These are phyloP conservation scores for Parotia lawesii DNA, from an alignment of 2,113 vertebrate genomes.

Conservation along the genomic window DNA sequence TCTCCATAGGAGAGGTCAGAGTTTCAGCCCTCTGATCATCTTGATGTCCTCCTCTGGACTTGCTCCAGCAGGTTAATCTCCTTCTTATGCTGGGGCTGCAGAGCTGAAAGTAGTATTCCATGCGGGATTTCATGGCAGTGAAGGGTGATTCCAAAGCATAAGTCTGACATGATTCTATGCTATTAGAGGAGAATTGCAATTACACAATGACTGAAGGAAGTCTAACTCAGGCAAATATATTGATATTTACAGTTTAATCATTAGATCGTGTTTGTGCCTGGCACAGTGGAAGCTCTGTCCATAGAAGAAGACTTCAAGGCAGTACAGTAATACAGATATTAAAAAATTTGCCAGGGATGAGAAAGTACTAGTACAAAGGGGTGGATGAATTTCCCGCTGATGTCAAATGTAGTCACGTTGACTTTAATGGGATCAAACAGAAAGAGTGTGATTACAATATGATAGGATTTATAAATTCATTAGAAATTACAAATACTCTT, in stretches of 20 bases:
- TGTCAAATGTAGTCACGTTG: background rate
- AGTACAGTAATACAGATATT: background rate
- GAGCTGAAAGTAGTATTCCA: background rate
- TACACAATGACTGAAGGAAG: background rate
- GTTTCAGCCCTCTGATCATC: background rate
- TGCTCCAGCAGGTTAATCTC: background rate
- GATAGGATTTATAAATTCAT: slow-evolving; percentile 8
- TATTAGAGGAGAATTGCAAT: background rate
- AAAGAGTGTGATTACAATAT: slow-evolving; percentile 6
- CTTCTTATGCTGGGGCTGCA: background rate
- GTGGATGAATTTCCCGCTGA: background rate
- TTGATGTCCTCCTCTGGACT: background rate
- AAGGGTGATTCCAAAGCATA: background rate
- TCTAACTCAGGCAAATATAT: background rate
- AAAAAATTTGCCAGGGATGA: background rate
- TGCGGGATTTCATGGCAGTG: background rate
- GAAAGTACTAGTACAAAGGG: background rate
- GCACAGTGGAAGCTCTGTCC: background rate
- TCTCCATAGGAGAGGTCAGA: background rate
- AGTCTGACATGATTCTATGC: background rate
- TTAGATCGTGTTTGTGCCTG: background rate
- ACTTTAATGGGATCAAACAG: background rate
- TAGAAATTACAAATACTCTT: slow-evolving; percentile 1
- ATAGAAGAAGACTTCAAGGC: background rate
- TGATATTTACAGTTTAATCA: background rate